A percentile compares a stretch with the other conserved stretches of the same genome.
These are phyloP conservation scores for Leptinotarsa juncta DNA, from an alignment of 2,888 invertebrate species.

Conservation along the genomic window DNA sequence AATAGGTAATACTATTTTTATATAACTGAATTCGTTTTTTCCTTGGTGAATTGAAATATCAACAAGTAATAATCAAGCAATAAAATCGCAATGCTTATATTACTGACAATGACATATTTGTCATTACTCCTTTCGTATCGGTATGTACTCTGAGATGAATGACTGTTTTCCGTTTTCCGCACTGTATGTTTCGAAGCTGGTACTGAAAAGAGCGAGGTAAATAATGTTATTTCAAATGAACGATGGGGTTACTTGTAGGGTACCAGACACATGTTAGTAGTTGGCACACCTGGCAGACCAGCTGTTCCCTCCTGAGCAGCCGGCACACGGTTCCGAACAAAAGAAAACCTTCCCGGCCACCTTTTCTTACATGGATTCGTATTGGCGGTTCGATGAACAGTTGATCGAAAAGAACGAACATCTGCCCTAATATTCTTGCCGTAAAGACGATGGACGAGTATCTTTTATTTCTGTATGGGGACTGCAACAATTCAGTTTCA, in stretches of 20 bases:
- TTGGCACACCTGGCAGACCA: constrained; percentile 62
- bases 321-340: constrained; percentile 60
- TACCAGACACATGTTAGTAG: constrained; percentile 48
- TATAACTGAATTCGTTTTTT: no score
- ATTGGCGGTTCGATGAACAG: constrained; percentile 54
- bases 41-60: no score
- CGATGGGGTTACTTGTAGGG: constrained; percentile 40
- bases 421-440: constrained; percentile 41
- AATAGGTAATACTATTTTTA: no score
- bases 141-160: no score
- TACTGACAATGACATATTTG: no score
- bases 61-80: no score
- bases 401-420: constrained; percentile 50
- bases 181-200: background rate
- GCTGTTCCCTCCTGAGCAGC: constrained; percentile 58
- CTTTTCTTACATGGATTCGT: constrained; percentile 55
- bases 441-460: constrained; percentile 50
- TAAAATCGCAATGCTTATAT: no score
- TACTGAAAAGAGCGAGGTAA: constrained; percentile 5
- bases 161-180: background rate
- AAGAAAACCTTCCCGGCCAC: constrained; percentile 56
- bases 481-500: constrained; percentile 33
- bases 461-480: constrained; percentile 41
- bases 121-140: background rate
- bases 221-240: constrained; percentile 20